Evolutionary conservation across 2,797 vertebrate species (phyloP), one percentile per base, ranked within the genome.

Genomic region (Cuculus canorus): DNA sequence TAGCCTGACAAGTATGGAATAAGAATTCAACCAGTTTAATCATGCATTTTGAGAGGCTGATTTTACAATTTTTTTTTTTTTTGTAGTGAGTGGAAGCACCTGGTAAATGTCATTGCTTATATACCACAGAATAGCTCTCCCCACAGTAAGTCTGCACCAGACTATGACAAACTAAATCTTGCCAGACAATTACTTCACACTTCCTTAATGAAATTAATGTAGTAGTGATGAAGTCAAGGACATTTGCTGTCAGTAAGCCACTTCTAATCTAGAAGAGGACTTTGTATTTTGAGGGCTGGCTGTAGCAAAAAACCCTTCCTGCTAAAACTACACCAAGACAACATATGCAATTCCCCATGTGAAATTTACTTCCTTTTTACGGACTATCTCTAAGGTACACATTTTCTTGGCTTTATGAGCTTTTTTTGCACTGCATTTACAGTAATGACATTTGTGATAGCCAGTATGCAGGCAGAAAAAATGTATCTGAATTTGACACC

Each of bases 171-270:
- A 88, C n/a, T 45, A 91, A 35, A 80, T 72, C 75, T 65, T 93
- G 54, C 86, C 78, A 92, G 84, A 89, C 0, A 0, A 91, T 91
- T 75, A 95, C 59, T 75, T 89, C 68, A 84, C 22, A 59, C 1
- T 11, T 30, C 50, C 48, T 65, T 91, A 93, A 84, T 54, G 45
- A 92, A 95, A 94, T 72, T 78, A 79, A 66, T 17, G 27, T 45
- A 78, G 82, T 10, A 78, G n/a, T 21, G 70, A 91, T 48, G 82
- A 86, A 86, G 60, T 33, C 79, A 96, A 91, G 61, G 76, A 81
- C 54, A 70, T 83, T 9, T 88, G 71, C 37, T 72, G 22, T 66
- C 76, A 69, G n/a, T 59, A 94, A 82, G 25, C 56, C 63, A 41
- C 48, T 60, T 87, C 35, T 59, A 52, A 65, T 52, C 50, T 69